Evolutionary conservation across 2,888 invertebrate genomes (phyloP), one percentile per base, ranked within the genome.

Genomic region (Listrodromus nycthemerus): DNA sequence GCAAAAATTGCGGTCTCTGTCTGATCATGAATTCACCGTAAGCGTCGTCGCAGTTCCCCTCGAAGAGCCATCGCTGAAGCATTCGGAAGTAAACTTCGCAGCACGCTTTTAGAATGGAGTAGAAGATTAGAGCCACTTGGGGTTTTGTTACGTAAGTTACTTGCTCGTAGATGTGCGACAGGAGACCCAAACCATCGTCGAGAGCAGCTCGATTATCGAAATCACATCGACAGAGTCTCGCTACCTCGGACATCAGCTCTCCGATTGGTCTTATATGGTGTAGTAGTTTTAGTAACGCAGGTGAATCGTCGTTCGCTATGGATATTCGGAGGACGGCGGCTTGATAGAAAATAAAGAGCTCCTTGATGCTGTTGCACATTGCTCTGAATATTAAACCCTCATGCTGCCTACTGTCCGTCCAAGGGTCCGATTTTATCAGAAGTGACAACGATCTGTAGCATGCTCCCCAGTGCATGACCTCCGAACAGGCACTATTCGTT

Each of bases 1-100:
- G 95, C 21, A 95, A 94, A 88, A 96, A 96, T 82, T 96, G 95
- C 0, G 94, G 94, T 89, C 96, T 96, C 21, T 96, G 95, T 69
- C 95, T 95, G 74, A 98, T 96, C 93, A 98, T 98, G 89, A 98
- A 97, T 94, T 98, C 98, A 87, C 96, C 96, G 89, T 96, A 96
- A 16, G 95, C 95, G 92, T 98, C 98, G 84, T 97, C 96, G 19
- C 98, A 94, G 73, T 95, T 95, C 0, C 98, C 98, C 91, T 97
- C 96, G 90, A 97, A 97, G 83, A 98, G 95, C 96, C 98, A 98
- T 82, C 96, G 95, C 90, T 97, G 96, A 48, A 98, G 94, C 91
- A 97, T 96, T 82, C 95, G 95, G 91, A 95, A 95, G 88, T 95
- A 95, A 74, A 95, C 95, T 85, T 94, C 94, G 88, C 95, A 95